phyloP scores from a whole-genome alignment of 2,888 invertebrate species.

The Caenorhabditis sp. region DNA sequence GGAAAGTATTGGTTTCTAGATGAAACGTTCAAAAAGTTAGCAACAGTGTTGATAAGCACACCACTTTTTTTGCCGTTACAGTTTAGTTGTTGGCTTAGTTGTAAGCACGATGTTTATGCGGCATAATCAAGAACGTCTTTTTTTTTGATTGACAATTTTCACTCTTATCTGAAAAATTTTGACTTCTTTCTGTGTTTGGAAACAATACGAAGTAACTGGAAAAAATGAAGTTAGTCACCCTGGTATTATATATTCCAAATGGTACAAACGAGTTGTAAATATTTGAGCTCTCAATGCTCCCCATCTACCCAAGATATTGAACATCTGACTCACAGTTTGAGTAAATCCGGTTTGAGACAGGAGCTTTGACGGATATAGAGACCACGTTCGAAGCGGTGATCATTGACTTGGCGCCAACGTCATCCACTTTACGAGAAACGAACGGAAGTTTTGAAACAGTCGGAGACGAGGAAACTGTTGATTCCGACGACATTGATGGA shows the following conservation, averaged over 20 bases:
- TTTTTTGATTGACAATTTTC: conserved; percentile 1
- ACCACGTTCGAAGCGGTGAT: conserved; percentile 60
- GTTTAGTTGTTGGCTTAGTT: conserved; percentile 9
- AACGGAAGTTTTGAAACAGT: conserved; percentile 52
- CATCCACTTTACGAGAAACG: conserved; percentile 59
- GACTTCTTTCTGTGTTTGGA: neutral
- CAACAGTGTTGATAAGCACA: conserved; percentile 32
- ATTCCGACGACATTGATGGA: conserved; percentile 46
- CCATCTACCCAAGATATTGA: neutral
- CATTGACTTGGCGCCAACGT: conserved; percentile 57
- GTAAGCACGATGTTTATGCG: conserved; percentile 14
- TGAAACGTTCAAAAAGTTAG: too few relatives aligned
- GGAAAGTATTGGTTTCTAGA: conserved; percentile 8
- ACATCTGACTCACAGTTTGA: conserved; percentile 64
- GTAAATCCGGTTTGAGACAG: conserved; percentile 51
- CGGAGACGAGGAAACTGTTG: conserved; percentile 27
- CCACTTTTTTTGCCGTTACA: conserved; percentile 2
- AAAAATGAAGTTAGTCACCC: neutral
- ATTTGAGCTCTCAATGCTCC: conserved; percentile 54
- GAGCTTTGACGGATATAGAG: conserved; percentile 64
- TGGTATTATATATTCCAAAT: neutral
- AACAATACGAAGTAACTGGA: neutral
- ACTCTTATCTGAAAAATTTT: neutral
- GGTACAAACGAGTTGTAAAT: conserved; percentile 50
- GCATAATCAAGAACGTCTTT: neutral